Conservation (phyloP, 1,140 invertebrate species). For the Tetramorium simillimum region DNA sequence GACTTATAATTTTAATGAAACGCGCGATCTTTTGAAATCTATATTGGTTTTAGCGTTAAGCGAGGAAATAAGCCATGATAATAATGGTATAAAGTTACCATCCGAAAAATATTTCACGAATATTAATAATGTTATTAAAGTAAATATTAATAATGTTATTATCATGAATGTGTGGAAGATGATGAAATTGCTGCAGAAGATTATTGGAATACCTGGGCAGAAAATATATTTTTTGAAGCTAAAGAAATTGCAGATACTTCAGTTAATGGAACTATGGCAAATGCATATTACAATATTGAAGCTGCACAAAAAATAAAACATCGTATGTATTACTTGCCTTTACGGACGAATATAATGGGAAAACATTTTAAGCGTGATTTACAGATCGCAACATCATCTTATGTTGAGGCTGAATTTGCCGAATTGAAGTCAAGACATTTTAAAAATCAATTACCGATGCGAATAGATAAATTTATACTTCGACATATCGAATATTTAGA, state of each 20-base stretch:
- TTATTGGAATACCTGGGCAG: not conserved
- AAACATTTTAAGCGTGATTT: not conserved
- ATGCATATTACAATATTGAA: not conserved
- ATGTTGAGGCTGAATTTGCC: constrained; percentile 13
- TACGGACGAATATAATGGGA: not conserved
- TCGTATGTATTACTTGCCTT: not conserved
- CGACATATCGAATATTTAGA: no score
- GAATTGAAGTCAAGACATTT: not conserved
- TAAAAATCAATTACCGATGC: constrained; percentile 6
- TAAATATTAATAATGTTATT: no score
- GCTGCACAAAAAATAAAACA: not conserved
- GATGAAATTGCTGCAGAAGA: not conserved
- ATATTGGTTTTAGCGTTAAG: not conserved
- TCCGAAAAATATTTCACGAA: not conserved
- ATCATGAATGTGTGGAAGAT: not conserved
- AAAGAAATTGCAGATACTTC: not conserved
- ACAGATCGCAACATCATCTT: not conserved
- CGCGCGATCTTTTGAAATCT: not conserved
- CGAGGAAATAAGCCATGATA: not conserved
- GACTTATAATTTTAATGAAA: not conserved
- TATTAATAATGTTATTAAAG: no score
- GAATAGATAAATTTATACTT: constrained; percentile 1
- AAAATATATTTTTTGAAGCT: not conserved
- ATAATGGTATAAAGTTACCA: no score
- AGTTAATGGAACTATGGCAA: not conserved